These are phyloP conservation scores for Saguinus midas DNA, from an alignment of 2,113 vertebrate genomes.

Conservation along the genomic window DNA sequence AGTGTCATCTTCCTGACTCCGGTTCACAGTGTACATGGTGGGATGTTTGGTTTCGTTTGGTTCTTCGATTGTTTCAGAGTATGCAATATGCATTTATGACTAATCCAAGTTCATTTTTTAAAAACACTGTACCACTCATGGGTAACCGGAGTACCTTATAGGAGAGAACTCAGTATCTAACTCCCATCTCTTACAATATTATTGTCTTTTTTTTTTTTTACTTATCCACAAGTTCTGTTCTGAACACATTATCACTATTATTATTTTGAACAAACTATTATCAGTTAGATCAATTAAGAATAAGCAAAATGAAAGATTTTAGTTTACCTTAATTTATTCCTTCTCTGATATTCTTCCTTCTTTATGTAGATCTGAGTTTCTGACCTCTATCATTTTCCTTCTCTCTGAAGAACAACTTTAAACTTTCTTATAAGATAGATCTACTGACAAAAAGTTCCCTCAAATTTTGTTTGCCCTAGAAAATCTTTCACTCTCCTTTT, in stretches of 20 bases:
- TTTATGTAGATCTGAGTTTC: background rate
- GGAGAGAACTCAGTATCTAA: background rate
- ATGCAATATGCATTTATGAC: background rate
- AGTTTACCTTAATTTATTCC: background rate
- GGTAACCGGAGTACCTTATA: background rate
- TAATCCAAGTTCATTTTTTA: background rate
- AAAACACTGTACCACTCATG: background rate
- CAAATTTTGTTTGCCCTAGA: background rate
- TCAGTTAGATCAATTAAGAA: background rate
- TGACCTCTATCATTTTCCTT: background rate
- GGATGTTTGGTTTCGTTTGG: background rate
- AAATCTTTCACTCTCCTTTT: background rate
- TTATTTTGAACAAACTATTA: constrained; percentile 11
- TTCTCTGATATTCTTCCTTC: background rate
- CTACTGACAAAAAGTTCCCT: background rate
- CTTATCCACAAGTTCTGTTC: background rate
- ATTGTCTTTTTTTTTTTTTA: background rate
- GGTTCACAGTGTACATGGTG: background rate
- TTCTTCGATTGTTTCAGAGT: background rate
- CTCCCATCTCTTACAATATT: background rate
- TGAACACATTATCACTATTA: background rate
- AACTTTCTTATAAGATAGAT: background rate
- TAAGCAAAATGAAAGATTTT: background rate
- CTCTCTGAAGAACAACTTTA: background rate
- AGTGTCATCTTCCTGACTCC: background rate